phyloP scores from a whole-genome alignment of 1,140 invertebrate species.

The Holotrichia oblita region DNA sequence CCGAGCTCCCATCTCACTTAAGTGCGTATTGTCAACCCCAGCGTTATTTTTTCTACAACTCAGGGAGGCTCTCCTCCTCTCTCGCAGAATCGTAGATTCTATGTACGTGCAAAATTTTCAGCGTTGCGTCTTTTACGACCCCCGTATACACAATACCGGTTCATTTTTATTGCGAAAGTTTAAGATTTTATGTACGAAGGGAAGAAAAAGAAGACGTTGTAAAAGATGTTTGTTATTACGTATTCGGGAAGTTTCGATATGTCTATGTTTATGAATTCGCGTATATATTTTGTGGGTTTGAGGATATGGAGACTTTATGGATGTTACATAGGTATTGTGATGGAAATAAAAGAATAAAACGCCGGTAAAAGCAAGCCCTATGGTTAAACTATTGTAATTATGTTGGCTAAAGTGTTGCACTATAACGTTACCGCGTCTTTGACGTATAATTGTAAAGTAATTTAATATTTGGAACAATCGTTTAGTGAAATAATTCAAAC shows the following conservation, averaged over 20 bases:
- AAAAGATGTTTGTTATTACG: slow-evolving; percentile 34
- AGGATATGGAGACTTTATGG: not conserved
- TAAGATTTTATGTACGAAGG: slow-evolving; percentile 39
- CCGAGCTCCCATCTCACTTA: slow-evolving; percentile 44
- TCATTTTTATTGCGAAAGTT: slow-evolving; percentile 41
- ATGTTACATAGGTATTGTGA: slow-evolving; percentile 12
- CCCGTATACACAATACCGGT: slow-evolving; percentile 38
- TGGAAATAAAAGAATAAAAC: not conserved
- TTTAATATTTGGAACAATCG: too few relatives aligned
- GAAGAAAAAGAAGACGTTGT: slow-evolving; percentile 1
- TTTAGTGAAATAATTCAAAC: too few relatives aligned
- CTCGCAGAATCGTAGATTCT: slow-evolving; percentile 28
- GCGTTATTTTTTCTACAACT: slow-evolving; percentile 42
- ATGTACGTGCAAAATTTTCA: slow-evolving; percentile 19
- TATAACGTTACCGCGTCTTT: too few relatives aligned
- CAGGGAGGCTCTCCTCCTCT: slow-evolving; percentile 7
- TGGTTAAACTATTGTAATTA: not conserved
- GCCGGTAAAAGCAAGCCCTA: not conserved
- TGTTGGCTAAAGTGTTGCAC: too few relatives aligned
- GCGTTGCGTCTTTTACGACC: slow-evolving; percentile 34
- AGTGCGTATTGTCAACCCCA: slow-evolving; percentile 46
- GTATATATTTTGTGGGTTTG: slow-evolving; percentile 13
- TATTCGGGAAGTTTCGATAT: slow-evolving; percentile 28
- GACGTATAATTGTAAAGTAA: too few relatives aligned
- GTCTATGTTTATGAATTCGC: slow-evolving; percentile 27